A percentile compares a stretch with the other conserved stretches of the same genome.
These are phyloP conservation scores for Pan paniscus DNA, from an alignment of 2,113 vertebrate species.

Conservation along the genomic window DNA sequence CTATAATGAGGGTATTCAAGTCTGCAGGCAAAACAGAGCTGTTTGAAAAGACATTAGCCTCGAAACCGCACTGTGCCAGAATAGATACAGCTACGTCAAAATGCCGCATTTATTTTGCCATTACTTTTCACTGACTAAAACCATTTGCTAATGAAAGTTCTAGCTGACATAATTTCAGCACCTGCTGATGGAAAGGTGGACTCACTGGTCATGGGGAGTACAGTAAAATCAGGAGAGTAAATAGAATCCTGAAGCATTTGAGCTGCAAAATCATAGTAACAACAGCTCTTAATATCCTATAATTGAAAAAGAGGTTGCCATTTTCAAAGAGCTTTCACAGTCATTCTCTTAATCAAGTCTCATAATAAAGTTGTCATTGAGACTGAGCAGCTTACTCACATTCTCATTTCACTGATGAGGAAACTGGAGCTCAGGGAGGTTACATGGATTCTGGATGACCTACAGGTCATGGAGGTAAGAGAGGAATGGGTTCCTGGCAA, in stretches of 20 bases:
- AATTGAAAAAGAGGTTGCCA: neutral
- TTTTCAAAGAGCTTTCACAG: neutral
- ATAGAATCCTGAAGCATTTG: neutral
- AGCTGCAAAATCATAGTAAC: neutral
- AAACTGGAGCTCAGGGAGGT: neutral
- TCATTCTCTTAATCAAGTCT: neutral
- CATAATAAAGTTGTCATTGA: neutral
- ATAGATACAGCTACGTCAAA: slow-evolving; percentile 49
- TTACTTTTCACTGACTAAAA: slow-evolving; percentile 60
- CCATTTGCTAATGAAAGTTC: slow-evolving; percentile 67
- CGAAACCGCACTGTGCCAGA: slow-evolving; percentile 59
- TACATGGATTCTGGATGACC: neutral
- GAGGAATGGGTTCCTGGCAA: fast-evolving
- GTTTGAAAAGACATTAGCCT: slow-evolving; percentile 78
- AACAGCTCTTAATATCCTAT: neutral
- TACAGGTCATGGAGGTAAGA: fast-evolving
- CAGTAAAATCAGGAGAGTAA: neutral
- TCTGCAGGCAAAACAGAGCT: slow-evolving; percentile 75
- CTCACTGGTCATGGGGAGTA: neutral
- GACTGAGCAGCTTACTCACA: neutral
- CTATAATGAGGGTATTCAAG: slow-evolving; percentile 78
- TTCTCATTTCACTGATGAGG: neutral
- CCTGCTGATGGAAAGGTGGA: slow-evolving; percentile 15
- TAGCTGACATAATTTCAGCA: slow-evolving; percentile 60
- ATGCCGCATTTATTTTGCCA: slow-evolving; percentile 62